Evolutionary conservation across 2,888 invertebrate genomes (phyloP).

Genomic region (Acanthococcus lagerstroemiae): DNA sequence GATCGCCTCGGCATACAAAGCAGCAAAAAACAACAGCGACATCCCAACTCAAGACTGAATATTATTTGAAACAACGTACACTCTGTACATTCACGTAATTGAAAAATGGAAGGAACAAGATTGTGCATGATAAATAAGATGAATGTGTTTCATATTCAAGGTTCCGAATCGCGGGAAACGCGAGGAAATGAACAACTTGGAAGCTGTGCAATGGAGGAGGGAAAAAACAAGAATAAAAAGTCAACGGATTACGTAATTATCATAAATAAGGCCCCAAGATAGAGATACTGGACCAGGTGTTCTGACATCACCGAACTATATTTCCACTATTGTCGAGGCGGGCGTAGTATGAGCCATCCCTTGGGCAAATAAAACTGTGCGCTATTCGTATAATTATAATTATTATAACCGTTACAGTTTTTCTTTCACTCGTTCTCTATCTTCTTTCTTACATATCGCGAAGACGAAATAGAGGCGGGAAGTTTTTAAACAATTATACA

Average conservation of each 20-base stretch:
- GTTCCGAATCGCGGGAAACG: conserved; percentile 19
- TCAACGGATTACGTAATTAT: conserved; percentile 20
- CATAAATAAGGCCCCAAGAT: conserved; percentile 10
- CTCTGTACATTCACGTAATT: conserved; percentile 5
- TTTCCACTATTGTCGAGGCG: conserved; percentile 1
- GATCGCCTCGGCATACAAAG: too few species aligned
- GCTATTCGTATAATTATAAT: too few species aligned
- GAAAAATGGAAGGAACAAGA: conserved; percentile 17
- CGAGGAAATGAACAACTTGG: conserved; percentile 16
- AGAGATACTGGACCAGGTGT: conserved; percentile 25
- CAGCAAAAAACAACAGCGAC: neutral
- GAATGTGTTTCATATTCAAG: conserved; percentile 27
- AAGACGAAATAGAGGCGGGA: too few species aligned
- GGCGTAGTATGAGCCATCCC: conserved; percentile 13
- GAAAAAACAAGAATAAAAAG: conserved; percentile 9
- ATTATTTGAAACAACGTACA: neutral
- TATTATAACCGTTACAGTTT: too few species aligned
- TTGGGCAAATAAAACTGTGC: conserved; percentile 3
- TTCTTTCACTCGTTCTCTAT: too few species aligned
- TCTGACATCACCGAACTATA: conserved; percentile 15
- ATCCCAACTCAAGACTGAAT: neutral
- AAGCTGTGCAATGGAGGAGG: neutral
- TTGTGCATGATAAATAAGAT: conserved; percentile 23
- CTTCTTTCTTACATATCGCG: too few species aligned
- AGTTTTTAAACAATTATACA: too few species aligned